Evolutionary conservation across 1,140 invertebrate genomes (phyloP).

Genomic region (Pogonomyrmex californicus): DNA sequence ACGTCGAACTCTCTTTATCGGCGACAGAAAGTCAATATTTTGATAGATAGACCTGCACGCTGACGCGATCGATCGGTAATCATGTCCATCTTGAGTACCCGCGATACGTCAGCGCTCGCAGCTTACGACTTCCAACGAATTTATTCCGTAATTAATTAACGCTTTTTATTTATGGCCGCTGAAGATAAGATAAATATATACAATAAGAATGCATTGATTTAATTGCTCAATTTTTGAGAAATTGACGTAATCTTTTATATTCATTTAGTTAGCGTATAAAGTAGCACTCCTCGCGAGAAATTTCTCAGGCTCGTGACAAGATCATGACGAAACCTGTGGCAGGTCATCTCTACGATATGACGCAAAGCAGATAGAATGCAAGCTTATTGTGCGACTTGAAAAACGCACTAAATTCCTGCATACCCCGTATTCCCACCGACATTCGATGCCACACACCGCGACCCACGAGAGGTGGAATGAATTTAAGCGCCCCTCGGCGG

Average conservation of each 20-base stretch:
- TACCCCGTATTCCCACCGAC: not conserved
- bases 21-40: slow-evolving; percentile 73
- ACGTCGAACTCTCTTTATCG: slow-evolving; percentile 40
- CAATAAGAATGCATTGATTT: not conserved
- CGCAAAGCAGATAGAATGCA: not conserved
- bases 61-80: slow-evolving; percentile 41
- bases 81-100: not conserved
- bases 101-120: not conserved
- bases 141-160: slow-evolving; percentile 11
- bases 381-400: slow-evolving; percentile 2
- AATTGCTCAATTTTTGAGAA: not conserved
- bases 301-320: not conserved
- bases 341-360: not conserved
- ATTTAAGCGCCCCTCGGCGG: not conserved
- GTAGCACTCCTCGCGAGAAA: not conserved
- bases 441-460: slow-evolving; percentile 34
- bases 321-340: not conserved
- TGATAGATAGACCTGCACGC: slow-evolving; percentile 40
- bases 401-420: slow-evolving; percentile 10
- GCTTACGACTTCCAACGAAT: slow-evolving; percentile 7
- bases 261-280: not conserved
- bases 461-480: not conserved
- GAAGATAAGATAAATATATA: slow-evolving; percentile 22
- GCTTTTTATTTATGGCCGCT: not conserved
- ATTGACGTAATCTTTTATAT: not conserved